phyloP scores from a whole-genome alignment of 2,113 vertebrate genomes.

The Conger conger region DNA sequence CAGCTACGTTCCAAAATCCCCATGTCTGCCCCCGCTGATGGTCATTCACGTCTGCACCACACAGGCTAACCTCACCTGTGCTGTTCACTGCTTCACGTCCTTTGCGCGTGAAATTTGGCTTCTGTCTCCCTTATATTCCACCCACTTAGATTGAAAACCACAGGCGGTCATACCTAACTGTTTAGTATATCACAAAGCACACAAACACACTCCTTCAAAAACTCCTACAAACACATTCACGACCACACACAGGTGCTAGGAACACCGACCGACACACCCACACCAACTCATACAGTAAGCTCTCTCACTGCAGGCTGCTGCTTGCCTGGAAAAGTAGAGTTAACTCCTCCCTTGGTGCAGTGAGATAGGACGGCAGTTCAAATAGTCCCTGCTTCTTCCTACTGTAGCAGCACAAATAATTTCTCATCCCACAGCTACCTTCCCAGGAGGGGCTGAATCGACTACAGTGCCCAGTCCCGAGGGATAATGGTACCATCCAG shows the following conservation, averaged over 20 bases:
- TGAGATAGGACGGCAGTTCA: conserved; percentile 21
- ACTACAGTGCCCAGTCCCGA: neutral
- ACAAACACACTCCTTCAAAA: too few relatives aligned
- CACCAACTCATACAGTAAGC: neutral
- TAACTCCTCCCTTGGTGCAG: conserved; percentile 38
- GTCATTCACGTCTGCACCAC: conserved; percentile 29
- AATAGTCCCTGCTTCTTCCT: conserved; percentile 30
- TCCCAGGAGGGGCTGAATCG: conserved; percentile 15
- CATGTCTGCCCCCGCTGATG: conserved; percentile 20
- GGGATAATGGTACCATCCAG: neutral
- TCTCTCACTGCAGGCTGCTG: conserved; percentile 38
- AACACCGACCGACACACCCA: conserved; percentile 18
- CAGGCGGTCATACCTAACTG: conserved; percentile 67
- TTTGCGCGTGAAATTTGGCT: conserved; percentile 64
- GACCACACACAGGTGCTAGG: conserved; percentile 35
- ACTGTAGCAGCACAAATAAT: neutral
- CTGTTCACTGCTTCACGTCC: conserved; percentile 47
- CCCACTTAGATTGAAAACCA: conserved; percentile 30
- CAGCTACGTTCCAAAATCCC: conserved; percentile 21
- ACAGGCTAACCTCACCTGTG: conserved; percentile 47
- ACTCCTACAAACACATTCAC: conserved; percentile 39
- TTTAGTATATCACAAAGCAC: conserved; percentile 57
- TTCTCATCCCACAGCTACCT: conserved; percentile 42
- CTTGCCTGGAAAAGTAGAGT: conserved; percentile 41
- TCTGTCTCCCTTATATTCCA: conserved; percentile 31